Evolutionary conservation across 2,888 invertebrate species (phyloP).

Genomic region (Chalcis sispes): DNA sequence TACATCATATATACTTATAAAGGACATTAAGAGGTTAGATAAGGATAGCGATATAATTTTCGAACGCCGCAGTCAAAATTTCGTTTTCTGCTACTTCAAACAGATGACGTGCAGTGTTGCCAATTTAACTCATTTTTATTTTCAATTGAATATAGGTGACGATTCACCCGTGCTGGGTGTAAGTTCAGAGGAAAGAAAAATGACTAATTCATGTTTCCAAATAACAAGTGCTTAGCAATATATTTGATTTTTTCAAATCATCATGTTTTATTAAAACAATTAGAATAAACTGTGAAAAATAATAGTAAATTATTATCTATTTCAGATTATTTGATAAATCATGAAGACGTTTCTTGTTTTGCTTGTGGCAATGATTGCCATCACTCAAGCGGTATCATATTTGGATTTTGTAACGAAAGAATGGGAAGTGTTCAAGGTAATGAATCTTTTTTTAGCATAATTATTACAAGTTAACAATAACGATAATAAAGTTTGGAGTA

Average conservation of each 20-base stretch:
- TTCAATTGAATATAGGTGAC: too few relatives aligned
- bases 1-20: too few relatives aligned
- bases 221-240: conserved; percentile 6
- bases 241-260: not conserved
- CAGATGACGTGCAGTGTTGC: too few relatives aligned
- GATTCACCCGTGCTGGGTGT: too few relatives aligned
- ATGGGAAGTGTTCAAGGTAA: conserved; percentile 87
- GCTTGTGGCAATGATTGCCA: conserved; percentile 77
- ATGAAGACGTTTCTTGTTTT: conserved; percentile 75
- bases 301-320: not conserved
- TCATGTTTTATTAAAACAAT: not conserved
- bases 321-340: conserved; percentile 42
- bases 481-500: not conserved
- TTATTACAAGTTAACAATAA: too few relatives aligned
- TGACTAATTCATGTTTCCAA: conserved; percentile 30
- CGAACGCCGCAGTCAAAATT: too few relatives aligned
- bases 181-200: too few relatives aligned
- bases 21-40: too few relatives aligned
- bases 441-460: not conserved
- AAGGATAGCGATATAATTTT: too few relatives aligned
- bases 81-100: too few relatives aligned
- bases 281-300: not conserved
- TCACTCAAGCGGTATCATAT: conserved; percentile 82
- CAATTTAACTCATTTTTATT: too few relatives aligned
- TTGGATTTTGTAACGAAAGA: conserved; percentile 86